Evolutionary conservation across 2,888 invertebrate genomes (phyloP).

Genomic region (Megaustenia siamemsis): DNA sequence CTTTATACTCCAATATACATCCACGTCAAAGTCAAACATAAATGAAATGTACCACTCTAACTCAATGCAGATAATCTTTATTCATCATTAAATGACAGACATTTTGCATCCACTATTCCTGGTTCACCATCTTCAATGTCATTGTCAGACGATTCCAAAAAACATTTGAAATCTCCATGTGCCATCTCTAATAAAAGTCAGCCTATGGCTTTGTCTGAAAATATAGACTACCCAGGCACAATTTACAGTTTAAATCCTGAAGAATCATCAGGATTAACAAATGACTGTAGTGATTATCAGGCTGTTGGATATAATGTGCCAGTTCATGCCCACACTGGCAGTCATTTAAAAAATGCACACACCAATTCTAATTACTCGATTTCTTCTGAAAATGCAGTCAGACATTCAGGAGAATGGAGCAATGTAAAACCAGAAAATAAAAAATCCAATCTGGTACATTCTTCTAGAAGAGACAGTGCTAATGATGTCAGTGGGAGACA

Average conservation of each 20-base stretch:
- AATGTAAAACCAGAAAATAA: not conserved
- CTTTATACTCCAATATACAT: not conserved
- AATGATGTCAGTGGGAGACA: constrained; percentile 36
- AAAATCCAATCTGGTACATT: not conserved
- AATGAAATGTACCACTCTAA: not conserved
- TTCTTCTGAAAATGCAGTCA: not conserved
- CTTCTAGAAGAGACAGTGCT: constrained; percentile 7
- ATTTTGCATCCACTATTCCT: constrained; percentile 1
- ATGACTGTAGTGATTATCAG: not conserved
- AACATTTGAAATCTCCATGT: not conserved
- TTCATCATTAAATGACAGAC: constrained; percentile 26
- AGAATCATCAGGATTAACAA: not conserved
- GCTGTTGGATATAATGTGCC: not conserved
- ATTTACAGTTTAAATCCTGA: not conserved
- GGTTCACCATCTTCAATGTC: constrained; percentile 16
- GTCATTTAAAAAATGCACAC: not conserved
- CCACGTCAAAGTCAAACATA: not conserved
- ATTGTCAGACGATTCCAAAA: not conserved
- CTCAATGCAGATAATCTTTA: not conserved
- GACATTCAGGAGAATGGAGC: not conserved
- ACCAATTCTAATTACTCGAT: not conserved
- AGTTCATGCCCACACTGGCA: too few relatives aligned
- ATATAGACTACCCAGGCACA: not conserved
- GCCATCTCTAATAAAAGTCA: constrained; percentile 25
- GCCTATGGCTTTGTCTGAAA: not conserved